Percentiles rank a stretch among this genome's conserved stretches.
Evolutionary conservation across 2,888 invertebrate genomes (phyloP).

Genomic region (Metallyticus violacea): DNA sequence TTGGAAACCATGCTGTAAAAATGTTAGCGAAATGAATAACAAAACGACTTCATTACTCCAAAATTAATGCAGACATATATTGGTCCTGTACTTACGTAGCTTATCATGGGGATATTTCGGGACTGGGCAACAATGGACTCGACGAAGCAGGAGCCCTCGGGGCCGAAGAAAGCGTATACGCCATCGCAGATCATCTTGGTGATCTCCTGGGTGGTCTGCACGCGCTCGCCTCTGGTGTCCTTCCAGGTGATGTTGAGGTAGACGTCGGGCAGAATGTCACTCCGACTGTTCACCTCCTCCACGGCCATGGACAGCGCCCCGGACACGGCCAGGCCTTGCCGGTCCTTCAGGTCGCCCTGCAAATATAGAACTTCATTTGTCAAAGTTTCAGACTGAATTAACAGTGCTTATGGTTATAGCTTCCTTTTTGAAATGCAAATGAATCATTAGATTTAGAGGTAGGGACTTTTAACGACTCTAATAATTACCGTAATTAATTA

Average conservation of each 20-base stretch:
- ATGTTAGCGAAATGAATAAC: too few species aligned
- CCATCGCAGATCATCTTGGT: constrained; percentile 89
- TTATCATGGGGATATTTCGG: constrained; percentile 93
- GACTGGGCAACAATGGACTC: constrained; percentile 93
- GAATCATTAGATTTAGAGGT: too few species aligned
- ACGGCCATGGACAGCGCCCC: constrained; percentile 89
- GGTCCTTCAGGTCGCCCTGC: constrained; percentile 74
- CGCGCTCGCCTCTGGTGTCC: constrained; percentile 83
- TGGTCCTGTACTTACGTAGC: constrained; percentile 90
- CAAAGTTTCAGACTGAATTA: too few species aligned
- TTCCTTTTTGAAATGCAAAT: too few species aligned
- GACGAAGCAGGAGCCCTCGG: constrained; percentile 91
- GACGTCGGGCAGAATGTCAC: constrained; percentile 69
- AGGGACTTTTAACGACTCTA: too few species aligned
- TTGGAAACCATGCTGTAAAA: too few species aligned
- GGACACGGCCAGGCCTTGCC: constrained; percentile 83
- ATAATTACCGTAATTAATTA: too few species aligned
- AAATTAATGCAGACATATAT: too few species aligned
- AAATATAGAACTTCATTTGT: too few species aligned
- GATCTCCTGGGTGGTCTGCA: constrained; percentile 76
- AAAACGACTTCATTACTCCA: too few species aligned
- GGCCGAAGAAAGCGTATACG: constrained; percentile 91
- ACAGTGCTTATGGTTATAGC: too few species aligned
- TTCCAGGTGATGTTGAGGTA: constrained; percentile 71
- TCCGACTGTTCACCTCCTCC: constrained; percentile 75